Evolutionary conservation across 2,888 invertebrate genomes (phyloP).

Genomic region (Sarcophaga subvicina): DNA sequence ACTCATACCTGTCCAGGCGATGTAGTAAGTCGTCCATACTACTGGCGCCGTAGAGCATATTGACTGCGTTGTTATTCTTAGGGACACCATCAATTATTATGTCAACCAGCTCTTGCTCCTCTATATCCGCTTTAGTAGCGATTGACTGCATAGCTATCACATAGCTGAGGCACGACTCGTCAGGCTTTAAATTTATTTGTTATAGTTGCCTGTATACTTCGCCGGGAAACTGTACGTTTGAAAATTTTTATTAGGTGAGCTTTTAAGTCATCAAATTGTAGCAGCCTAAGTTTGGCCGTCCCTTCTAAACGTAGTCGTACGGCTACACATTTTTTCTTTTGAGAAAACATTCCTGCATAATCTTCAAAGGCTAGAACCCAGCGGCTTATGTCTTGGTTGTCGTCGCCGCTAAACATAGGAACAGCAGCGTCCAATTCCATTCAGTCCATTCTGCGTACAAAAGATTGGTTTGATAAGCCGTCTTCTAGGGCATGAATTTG

Average conservation of each 20-base stretch:
- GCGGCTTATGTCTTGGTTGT: neutral
- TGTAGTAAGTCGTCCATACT: constrained; percentile 10
- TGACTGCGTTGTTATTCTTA: constrained; percentile 28
- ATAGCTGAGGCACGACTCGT: constrained; percentile 43
- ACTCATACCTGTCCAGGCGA: constrained; percentile 1
- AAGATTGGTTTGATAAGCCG: neutral
- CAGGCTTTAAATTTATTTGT: constrained; percentile 2
- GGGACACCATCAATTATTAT: constrained; percentile 52
- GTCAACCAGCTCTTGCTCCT: constrained; percentile 40
- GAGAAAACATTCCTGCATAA: neutral
- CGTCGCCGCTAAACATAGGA: neutral
- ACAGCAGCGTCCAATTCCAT: constrained; percentile 24
- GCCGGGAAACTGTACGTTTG: constrained; percentile 40
- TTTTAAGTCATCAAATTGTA: neutral
- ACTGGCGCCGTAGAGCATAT: constrained; percentile 37
- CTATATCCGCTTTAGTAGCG: constrained; percentile 35
- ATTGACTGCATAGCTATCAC: constrained; percentile 49
- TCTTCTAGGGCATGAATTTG: neutral
- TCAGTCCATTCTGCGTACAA: neutral
- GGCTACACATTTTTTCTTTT: constrained; percentile 21
- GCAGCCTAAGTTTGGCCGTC: constrained; percentile 27
- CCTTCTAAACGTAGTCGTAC: constrained; percentile 24
- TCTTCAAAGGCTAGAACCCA: constrained; percentile 40
- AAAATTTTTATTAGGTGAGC: constrained; percentile 26
- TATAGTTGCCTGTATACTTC: constrained; percentile 51